Evolutionary conservation across 2,888 invertebrate species (phyloP), one percentile per base, ranked within the genome.

Genomic region (Acanthosepion esculentum): DNA sequence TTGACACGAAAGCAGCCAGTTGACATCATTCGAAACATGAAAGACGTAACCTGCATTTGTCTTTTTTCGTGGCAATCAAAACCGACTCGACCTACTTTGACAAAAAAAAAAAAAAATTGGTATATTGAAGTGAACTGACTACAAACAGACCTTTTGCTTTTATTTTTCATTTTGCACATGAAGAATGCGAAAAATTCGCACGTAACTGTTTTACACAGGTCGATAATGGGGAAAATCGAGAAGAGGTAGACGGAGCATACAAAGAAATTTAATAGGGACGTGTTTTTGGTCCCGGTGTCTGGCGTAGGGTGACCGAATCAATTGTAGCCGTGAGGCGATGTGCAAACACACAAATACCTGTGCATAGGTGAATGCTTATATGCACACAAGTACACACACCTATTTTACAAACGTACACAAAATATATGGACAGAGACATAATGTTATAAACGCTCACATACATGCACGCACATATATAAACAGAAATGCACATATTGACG

Each of bases 141-240:
- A 78, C 78, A n/a, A 78, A 78, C 15, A 78, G n/a, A 78, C 33
- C n/a, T 18, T 78, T 78, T 78, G n/a, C 78, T 18, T 78, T 78
- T n/a, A 15, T 78, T 78, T 78, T 4, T n/a, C 78, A 78, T n/a
- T 78, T 78, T 78, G n/a, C n/a, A 33, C 12, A 78, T n/a, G n/a
- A 78, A 78, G 78, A 78, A 78, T 78, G n/a, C 15, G 78, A 78
- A 78, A n/a, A 78, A 78, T 78, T 78, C n/a, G n/a, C n/a, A 78
- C 3, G 78, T 78, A 78, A 78, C n/a, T 78, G 78, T 78, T 78
- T 78, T 78, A 78, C 78, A 78, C 10, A 5, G 78, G n/a, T 78
- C 59, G 59, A 59, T 59, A n/a, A 33, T n/a, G 59, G 20, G 59
- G 23, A 23, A 59, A 23, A n/a, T 5, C 8, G 78, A 29, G n/a